These are phyloP conservation scores for Geophilus truncorum DNA, from an alignment of 2,888 invertebrate genomes.

Conservation along the genomic window DNA sequence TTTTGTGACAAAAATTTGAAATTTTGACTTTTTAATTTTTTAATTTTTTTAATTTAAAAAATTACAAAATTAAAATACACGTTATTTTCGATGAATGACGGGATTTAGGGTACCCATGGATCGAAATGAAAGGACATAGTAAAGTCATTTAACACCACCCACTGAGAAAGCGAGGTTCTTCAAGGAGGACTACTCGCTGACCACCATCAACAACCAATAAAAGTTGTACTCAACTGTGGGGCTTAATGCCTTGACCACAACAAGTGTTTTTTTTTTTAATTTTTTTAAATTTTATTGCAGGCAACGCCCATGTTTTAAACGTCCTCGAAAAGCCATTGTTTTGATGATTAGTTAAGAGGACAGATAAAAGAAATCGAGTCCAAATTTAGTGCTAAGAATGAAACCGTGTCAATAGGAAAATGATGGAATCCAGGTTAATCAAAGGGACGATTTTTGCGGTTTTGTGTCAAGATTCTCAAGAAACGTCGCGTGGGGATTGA, in stretches of 20 bases:
- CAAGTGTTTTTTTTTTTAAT: background rate
- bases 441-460: constrained; percentile 2
- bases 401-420: constrained; percentile 10
- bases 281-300: background rate
- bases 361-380: background rate
- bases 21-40: too few species aligned
- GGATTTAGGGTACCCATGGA: background rate
- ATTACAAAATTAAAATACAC: too few species aligned
- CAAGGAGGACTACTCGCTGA: background rate
- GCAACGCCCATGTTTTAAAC: background rate
- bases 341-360: constrained; percentile 1
- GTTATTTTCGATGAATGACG: too few species aligned
- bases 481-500: too few species aligned
- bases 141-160: background rate
- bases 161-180: background rate
- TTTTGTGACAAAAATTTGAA: too few species aligned
- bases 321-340: background rate
- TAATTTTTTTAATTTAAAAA: too few species aligned
- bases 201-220: background rate
- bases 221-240: background rate
- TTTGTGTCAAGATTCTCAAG: too few species aligned
- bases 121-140: background rate
- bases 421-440: constrained; percentile 23
- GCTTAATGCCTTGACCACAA: background rate
- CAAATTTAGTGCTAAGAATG: background rate